Base-by-base conservation (phyloP, 92 coral and sea anemone genomes). In the Bergia sp. region DNA sequence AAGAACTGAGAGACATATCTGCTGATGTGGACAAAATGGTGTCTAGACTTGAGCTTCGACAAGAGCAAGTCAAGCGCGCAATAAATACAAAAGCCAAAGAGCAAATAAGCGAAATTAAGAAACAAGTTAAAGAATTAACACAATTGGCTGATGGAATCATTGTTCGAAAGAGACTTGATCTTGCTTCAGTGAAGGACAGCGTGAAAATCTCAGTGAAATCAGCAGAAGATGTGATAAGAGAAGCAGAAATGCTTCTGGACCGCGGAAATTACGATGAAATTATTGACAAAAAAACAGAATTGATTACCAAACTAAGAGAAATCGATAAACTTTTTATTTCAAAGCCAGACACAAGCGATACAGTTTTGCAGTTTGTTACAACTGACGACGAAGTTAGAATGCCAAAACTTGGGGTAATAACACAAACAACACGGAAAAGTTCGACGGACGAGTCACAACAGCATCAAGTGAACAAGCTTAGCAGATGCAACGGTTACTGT, bases 141-240 rank as follows among this genome's bases (percentile, higher is more conserved):
- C 82, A 79, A 29, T 4, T 79, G 82, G 82, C 82, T 79, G 82
- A 79, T 12, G 82, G 66, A 79, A 79, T 79, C 61, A 49, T 79
- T 15, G 8, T 37, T 50, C 66, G 65, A 49, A 79, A 79, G 9
- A 49, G 65, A 45, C 2, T 36, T 21, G 82, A 79, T 45, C 82
- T 79, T 5, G 37, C 42, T 5, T 49, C 43, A 49, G 82, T 37
- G 66, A 49, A 79, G 39, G 18, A 49, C 64, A 79, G 58, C n/a
- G 41, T 49, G 40, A 79, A 49, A 79, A 18, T 36, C 15, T 9
- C 16, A 1, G 42, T 79, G 3, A 79, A 53, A 79, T 29, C 82
- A n/a, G 41, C 66, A 0, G 15, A 42, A 79, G 82, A 47, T n/a
- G 41, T 66, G 7, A 49, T 79, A 2, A 79, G 61, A 50, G 82